Conservation (phyloP, 1,140 invertebrate species). For the Bombus haemorrhoidalis region DNA sequence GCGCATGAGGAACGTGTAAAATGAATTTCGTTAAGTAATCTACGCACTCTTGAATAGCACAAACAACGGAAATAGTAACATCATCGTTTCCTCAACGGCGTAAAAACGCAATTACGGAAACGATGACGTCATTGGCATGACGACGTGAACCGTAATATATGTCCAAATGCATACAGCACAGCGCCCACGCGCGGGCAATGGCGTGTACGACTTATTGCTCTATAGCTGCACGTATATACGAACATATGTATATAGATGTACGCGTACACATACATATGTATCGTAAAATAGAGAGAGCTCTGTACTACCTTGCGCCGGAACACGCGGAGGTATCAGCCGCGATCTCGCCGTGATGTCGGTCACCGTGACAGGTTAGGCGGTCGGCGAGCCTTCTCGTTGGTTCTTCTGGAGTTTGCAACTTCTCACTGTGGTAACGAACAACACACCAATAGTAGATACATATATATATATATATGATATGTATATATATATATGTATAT, state of each 20-base stretch:
- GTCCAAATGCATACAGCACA: constrained; percentile 18
- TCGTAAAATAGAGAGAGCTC: constrained; percentile 40
- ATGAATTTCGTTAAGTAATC: constrained; percentile 15
- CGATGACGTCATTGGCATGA: constrained; percentile 54
- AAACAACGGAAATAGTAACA: not conserved
- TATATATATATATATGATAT: no score
- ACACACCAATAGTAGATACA: constrained; percentile 37
- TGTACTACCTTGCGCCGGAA: constrained; percentile 66
- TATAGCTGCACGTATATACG: constrained; percentile 6
- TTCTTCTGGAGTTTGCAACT: constrained; percentile 34
- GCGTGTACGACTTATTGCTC: constrained; percentile 53
- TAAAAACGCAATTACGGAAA: constrained; percentile 46
- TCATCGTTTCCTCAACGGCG: constrained; percentile 14
- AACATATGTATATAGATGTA: constrained; percentile 1
- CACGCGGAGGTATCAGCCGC: constrained; percentile 57
- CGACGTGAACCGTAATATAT: constrained; percentile 12
- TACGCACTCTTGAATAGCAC: not conserved
- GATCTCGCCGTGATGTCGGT: constrained; percentile 66
- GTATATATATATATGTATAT: no score
- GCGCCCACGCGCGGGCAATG: constrained; percentile 49
- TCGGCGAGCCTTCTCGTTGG: constrained; percentile 33
- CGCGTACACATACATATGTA: constrained; percentile 14
- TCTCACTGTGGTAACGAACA: constrained; percentile 48
- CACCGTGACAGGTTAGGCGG: constrained; percentile 58
- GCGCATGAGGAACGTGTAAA: not conserved